Base-by-base conservation (phyloP, 2,113 vertebrate genomes). In the Aramus guarauna region DNA sequence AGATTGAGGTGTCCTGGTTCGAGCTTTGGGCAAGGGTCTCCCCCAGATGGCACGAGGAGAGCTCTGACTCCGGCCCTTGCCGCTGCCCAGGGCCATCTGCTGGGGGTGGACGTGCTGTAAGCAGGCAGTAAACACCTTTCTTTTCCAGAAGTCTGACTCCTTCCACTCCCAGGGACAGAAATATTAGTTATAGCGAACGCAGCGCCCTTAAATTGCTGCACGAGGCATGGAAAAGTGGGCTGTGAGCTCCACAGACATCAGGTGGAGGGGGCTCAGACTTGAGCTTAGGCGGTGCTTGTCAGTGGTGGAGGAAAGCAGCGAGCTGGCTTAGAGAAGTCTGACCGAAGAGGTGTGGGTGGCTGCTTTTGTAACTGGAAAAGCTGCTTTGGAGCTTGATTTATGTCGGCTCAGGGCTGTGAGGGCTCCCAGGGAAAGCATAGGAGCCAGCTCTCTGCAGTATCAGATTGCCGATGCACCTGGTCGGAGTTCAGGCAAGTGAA, bases 121-220 rank as follows among this genome's bases (percentile, higher is more conserved):
- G 24, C 53, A 32, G 69, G 24, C 11, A 18, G 26, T 9, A 62
- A 11, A 11, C 20, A 34, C 26, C 39, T 55, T 66, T 52, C 6
- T 20, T 16, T 15, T 10, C 26, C 12, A 37, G 9, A 36, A 30
- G 14, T 47, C n/a, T 75, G 48, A 34, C 32, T 18, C 43, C 59
- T 59, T 47, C 2, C 6, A 0, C 39, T 66, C 39, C 56, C 9
- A 12, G 56, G 78, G 39, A 6, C 27, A 39, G 36, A 32, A 41
- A 43, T n/a, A 23, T 7, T 22, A 17, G 22, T 37, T 55, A 7
- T 4, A 73, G 18, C 9, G 29, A 21, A 52, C 0, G 7, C 5
- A 78, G 53, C 18, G 11, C n/a, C 0, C 1, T 12, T 41, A 17
- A 47, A 53, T 32, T 41, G 63, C 50, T 47, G 34, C 18, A 9